Percentiles rank a stretch among this genome's conserved stretches.
These are phyloP conservation scores for Hyposoter dolosus DNA, from an alignment of 2,888 invertebrate genomes.

Conservation along the genomic window DNA sequence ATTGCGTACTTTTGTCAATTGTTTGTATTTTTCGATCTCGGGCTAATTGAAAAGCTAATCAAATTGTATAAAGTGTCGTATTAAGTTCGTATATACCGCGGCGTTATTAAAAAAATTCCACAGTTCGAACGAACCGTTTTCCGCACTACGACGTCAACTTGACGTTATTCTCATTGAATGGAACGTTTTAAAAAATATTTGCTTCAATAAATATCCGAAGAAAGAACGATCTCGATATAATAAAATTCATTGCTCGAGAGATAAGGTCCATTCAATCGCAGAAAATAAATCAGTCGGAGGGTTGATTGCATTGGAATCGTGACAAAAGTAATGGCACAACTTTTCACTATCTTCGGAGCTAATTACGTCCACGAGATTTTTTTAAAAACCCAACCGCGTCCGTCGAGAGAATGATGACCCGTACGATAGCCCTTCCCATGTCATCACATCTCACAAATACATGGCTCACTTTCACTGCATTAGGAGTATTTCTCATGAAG, in stretches of 20 bases:
- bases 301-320: constrained; percentile 16
- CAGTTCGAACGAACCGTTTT: background rate
- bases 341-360: constrained; percentile 56
- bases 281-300: constrained; percentile 26
- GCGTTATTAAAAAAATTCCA: background rate
- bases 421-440: constrained; percentile 60
- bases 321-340: constrained; percentile 51
- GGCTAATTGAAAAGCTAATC: background rate
- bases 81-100: background rate
- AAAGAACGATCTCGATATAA: background rate
- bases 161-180: background rate
- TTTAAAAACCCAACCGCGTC: constrained; percentile 42
- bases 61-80: background rate
- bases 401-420: constrained; percentile 63
- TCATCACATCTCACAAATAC: constrained; percentile 49
- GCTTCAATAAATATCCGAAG: background rate
- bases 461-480: background rate
- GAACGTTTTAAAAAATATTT: background rate
- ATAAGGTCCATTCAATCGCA: constrained; percentile 40
- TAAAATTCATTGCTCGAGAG: background rate
- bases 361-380: constrained; percentile 63
- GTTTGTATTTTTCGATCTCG: background rate
- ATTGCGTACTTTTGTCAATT: constrained; percentile 5
- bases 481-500: constrained; percentile 12
- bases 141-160: background rate